Evolutionary conservation across 2,797 vertebrate species (phyloP), one percentile per base, ranked within the genome.

Genomic region (Periparus ater): DNA sequence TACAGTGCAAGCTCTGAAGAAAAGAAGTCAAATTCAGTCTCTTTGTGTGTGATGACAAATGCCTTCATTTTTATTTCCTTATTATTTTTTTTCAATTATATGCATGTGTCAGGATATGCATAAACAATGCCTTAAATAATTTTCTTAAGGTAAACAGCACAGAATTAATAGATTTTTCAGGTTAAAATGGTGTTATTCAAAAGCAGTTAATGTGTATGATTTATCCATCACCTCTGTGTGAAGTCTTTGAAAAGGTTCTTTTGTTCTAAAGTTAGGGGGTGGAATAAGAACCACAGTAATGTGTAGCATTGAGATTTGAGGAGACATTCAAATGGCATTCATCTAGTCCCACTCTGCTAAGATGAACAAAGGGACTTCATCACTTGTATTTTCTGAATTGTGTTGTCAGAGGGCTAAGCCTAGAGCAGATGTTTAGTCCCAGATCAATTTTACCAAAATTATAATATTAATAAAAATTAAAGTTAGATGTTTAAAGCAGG

Each of bases 241-340:
- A 96, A 96, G 83, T 81, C 94, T 96, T 72, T 96, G 88, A 93
- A 96, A 91, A 94, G 95, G 40, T 94, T 95, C 95, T 88, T 95
- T 96, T 96, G 96, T 96, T 96, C 91, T 91, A 86, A 95, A 96
- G 89, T 94, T 96, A 95, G 89, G 89, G 95, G 96, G 96, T 96
- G 95, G 96, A 96, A 96, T 96, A 96, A 89, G 94, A 96, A 93
- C 94, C 94, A 91, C 88, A 90, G 72, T 95, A 95, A 96, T 95
- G 70, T 5, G 1, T 42, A 81, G 82, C 62, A 93, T 29, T 94
- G 76, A 94, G 76, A 92, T 89, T 95, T 90, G 95, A 95, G 88
- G 85, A 96, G 91, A 29, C 19, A 58, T 91, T 91, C 79, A 88
- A 96, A 93, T 77, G 54, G 79, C 85, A 92, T 92, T 96, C 54